phyloP scores from a whole-genome alignment of 2,888 invertebrate species.

The Loripinus fragilis region DNA sequence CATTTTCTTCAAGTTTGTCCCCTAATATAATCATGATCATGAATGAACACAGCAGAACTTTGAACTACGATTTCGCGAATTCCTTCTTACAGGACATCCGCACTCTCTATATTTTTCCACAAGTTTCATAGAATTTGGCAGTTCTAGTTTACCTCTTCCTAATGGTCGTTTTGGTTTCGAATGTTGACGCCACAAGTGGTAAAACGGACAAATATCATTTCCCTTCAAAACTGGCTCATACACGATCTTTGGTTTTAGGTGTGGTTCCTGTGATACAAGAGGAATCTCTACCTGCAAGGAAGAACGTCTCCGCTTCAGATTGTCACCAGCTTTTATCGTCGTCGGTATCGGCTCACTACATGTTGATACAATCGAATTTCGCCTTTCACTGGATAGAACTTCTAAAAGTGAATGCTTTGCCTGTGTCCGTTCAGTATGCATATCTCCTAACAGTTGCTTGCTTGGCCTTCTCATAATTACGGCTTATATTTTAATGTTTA shows the following conservation, averaged over 20 bases:
- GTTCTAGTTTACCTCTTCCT: conserved; percentile 46
- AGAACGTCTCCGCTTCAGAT: background rate
- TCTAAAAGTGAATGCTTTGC: background rate
- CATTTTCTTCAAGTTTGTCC: no score
- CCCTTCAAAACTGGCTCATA: background rate
- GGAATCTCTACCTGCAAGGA: background rate
- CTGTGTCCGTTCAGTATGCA: background rate
- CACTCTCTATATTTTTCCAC: conserved; percentile 49
- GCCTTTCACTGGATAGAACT: background rate
- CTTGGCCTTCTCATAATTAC: background rate
- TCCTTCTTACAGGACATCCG: conserved; percentile 49
- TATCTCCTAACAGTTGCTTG: background rate
- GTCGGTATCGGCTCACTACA: background rate
- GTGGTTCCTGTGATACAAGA: background rate
- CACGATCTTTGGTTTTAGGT: background rate
- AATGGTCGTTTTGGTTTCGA: conserved; percentile 27
- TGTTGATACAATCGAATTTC: background rate
- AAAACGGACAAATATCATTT: conserved; percentile 36
- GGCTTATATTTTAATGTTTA: no score
- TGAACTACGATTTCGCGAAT: conserved; percentile 17
- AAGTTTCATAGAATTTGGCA: conserved; percentile 40
- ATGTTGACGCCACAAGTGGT: conserved; percentile 45
- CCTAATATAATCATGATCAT: no score
- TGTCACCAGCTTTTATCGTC: background rate
- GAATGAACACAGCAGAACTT: background rate